Evolutionary conservation across 2,113 vertebrate genomes (phyloP), one percentile per base, ranked within the genome.

Genomic region (Perca fluviatilis): DNA sequence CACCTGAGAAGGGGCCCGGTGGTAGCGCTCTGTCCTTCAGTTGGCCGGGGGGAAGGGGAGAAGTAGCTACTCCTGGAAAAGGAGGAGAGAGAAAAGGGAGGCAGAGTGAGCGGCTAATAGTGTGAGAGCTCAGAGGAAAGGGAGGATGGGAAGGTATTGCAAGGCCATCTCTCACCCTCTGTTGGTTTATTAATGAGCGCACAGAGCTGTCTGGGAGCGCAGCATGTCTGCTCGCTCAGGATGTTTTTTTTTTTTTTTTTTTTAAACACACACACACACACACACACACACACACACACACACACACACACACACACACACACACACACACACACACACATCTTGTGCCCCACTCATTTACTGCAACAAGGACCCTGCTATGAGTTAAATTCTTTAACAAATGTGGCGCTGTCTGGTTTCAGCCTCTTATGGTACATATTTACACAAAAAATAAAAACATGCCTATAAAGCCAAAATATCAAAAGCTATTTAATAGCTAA

Each of bases 61-160:
- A 95, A 90, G 95, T 94, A 91, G 94, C 94, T 92, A 95, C 96
- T 96, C 95, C 96, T 97, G 94, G 65, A 90, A 62, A n/a, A 43
- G 18, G 57, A 76, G 15, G 66, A 77, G 57, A 63, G 47, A 13
- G 63, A 46, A 64, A 60, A 83, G 46, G 30, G 30, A 62, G 53
- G 46, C 13, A 79, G 83, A 81, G 88, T 80, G 89, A 82, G 78
- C 16, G 77, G 65, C 72, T 49, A 82, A 85, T 75, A 54, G 73
- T 57, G 83, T 11, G 79, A 61, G 80, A 60, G 77, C 71, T 62
- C 54, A 43, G 81, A 43, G 64, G 74, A 85, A 88, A 68, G 77
- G 86, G 89, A 90, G 87, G 84, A 90, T 79, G 85, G 88, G 89
- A 88, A 92, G 88, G 92, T 86, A 90, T 85, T 90, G 87, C 92